Conservation (phyloP, 2,797 vertebrate genomes). For the Phoeniculus purpureus region DNA sequence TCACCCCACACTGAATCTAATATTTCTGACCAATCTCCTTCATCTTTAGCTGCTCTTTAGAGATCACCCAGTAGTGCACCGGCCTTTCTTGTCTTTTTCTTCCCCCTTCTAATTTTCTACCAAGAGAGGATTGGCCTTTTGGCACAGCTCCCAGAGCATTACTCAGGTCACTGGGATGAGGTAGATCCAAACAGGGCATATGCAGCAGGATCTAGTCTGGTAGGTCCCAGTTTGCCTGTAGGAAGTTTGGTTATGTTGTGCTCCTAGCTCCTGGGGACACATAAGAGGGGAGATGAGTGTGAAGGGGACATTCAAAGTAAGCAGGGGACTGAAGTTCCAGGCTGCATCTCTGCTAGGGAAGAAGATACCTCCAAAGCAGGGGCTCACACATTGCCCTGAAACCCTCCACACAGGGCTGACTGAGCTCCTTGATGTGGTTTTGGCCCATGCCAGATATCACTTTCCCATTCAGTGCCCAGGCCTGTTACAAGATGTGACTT, state of each 20-base stretch:
- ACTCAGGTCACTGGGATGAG: neutral
- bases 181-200: neutral
- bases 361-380: neutral
- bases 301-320: neutral
- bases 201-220: neutral
- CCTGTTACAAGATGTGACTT: neutral
- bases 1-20: neutral
- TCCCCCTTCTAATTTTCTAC: neutral
- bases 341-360: neutral
- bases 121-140: neutral
- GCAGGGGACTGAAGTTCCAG: neutral
- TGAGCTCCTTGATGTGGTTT: neutral
- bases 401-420: neutral
- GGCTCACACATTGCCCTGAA: neutral
- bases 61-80: neutral
- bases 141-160: neutral
- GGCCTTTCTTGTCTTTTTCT: neutral
- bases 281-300: accelerated
- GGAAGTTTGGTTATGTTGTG: neutral
- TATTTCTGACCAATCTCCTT: neutral
- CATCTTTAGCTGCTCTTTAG: neutral
- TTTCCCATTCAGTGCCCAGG: neutral
- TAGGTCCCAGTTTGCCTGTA: neutral
- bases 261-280: neutral
- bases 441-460: neutral